phyloP scores from a whole-genome alignment of 2,113 vertebrate genomes.

The Carassius carassius region DNA sequence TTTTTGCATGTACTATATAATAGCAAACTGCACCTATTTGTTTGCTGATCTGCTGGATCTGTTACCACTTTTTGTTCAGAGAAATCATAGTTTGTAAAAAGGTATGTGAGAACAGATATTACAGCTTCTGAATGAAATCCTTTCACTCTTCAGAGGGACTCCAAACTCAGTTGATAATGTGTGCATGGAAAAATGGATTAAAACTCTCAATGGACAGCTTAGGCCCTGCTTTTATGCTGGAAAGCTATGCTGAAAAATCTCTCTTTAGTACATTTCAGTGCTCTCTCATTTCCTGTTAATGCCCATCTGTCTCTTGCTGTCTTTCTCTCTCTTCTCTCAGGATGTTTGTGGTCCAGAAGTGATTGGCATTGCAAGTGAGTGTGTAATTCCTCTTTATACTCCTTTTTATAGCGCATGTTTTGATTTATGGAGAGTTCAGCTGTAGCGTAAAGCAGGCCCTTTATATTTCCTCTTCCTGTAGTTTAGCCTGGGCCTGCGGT shows the following conservation, averaged over 20 bases:
- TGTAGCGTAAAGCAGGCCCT: constrained; percentile 3
- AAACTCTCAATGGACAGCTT: constrained; percentile 1
- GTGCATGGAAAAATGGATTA: constrained; percentile 20
- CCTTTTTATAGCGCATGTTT: not conserved
- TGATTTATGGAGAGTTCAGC: constrained; percentile 26
- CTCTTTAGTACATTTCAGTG: constrained; percentile 1
- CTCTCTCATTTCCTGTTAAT: constrained; percentile 25
- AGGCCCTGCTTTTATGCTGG: constrained; percentile 14
- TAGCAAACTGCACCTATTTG: not conserved
- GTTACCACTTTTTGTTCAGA: not conserved
- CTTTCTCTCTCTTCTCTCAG: not conserved
- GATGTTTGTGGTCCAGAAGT: constrained; percentile 43
- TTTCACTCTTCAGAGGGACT: not conserved
- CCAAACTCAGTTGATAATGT: not conserved
- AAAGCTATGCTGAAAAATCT: constrained; percentile 10
- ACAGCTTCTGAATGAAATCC: not conserved
- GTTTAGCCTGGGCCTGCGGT: not conserved
- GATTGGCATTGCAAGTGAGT: constrained; percentile 30
- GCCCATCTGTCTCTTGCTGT: not conserved
- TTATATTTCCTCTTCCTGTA: not conserved
- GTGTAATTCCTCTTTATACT: constrained; percentile 16
- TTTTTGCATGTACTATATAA: not conserved
- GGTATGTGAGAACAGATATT: not conserved
- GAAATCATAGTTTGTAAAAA: not conserved
- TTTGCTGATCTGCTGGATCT: not conserved